A percentile compares a stretch with the other conserved stretches of the same genome.
These are phyloP conservation scores for Thumatha senex DNA, from an alignment of 2,888 invertebrate species.

Conservation along the genomic window DNA sequence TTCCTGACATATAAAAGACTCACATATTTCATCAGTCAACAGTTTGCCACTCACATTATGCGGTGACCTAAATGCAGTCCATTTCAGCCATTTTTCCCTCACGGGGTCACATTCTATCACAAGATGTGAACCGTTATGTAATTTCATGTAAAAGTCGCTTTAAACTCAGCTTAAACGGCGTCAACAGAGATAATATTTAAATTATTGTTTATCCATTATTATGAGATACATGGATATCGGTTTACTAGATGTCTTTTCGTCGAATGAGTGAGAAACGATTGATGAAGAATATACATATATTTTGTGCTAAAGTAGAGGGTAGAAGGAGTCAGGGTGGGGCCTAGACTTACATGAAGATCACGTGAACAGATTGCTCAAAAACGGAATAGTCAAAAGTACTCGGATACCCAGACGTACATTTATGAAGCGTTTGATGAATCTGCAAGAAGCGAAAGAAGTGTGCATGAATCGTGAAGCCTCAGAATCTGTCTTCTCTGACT, in stretches of 20 bases:
- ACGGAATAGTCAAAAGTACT: too few relatives aligned
- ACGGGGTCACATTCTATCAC: neutral
- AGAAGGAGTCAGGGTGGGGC: too few relatives aligned
- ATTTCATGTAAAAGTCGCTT: slow-evolving; percentile 32
- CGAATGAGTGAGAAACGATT: too few relatives aligned
- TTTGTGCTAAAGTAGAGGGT: too few relatives aligned
- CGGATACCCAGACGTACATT: too few relatives aligned
- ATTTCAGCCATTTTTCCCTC: neutral
- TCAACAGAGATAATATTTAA: slow-evolving; percentile 59
- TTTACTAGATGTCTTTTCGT: slow-evolving; percentile 37
- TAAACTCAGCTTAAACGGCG: slow-evolving; percentile 39
- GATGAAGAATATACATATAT: too few relatives aligned
- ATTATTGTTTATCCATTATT: slow-evolving; percentile 66
- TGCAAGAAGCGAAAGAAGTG: too few relatives aligned
- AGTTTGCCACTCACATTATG: neutral
- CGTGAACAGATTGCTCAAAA: too few relatives aligned
- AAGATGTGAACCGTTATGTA: neutral
- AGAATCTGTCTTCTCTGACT: too few relatives aligned
- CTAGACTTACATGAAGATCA: too few relatives aligned
- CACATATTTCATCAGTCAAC: neutral
- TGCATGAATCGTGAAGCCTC: too few relatives aligned
- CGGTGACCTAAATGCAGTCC: neutral
- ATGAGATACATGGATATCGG: slow-evolving; percentile 17
- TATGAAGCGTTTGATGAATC: too few relatives aligned
- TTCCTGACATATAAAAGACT: neutral